phyloP scores from a whole-genome alignment of 37 sponge, comb jelly and placozoan species.

The Crambe crambe region DNA sequence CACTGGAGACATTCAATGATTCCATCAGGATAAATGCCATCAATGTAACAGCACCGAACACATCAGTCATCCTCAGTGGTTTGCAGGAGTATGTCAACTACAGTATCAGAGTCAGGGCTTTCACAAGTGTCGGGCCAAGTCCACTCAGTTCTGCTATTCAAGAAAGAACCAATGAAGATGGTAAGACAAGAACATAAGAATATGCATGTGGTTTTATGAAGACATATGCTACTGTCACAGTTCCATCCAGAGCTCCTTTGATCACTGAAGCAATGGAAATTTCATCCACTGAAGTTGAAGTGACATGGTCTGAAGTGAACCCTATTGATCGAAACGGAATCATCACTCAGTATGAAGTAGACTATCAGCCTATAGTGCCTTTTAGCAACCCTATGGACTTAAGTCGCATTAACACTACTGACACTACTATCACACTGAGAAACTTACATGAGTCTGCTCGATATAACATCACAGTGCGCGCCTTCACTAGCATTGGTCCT shows the following conservation, averaged over 20 bases:
- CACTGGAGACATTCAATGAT: too few species aligned
- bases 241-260: not conserved
- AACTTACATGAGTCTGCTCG: not conserved
- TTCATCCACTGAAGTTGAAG: constrained; percentile 3
- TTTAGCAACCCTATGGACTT: not conserved
- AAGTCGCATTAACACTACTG: not conserved
- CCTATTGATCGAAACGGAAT: constrained; percentile 25
- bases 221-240: too few species aligned
- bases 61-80: too few species aligned
- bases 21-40: too few species aligned
- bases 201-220: not conserved
- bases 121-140: too few species aligned
- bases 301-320: constrained; percentile 7
- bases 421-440: too few species aligned
- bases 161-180: too few species aligned
- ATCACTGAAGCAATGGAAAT: not conserved
- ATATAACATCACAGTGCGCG: constrained; percentile 32
- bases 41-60: too few species aligned
- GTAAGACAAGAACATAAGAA: not conserved
- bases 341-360: constrained; percentile 22
- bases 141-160: too few species aligned
- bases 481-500: constrained; percentile 25
- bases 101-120: too few species aligned
- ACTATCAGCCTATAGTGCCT: not conserved
- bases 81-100: too few species aligned